phyloP scores from a whole-genome alignment of 2,113 vertebrate genomes.

The Sphyrna mokarran region DNA sequence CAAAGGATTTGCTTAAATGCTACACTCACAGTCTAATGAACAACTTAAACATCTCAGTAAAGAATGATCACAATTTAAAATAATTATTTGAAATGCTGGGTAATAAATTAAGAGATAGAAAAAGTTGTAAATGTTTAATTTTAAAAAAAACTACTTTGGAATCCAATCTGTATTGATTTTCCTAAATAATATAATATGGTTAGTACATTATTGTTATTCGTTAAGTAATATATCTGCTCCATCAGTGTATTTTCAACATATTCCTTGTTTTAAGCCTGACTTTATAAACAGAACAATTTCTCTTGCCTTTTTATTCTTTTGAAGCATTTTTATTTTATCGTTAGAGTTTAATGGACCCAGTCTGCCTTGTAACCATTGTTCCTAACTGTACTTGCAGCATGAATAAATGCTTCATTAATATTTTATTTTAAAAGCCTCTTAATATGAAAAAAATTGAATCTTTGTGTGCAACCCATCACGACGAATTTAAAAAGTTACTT shows the following conservation, averaged over 20 bases:
- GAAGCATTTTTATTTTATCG: constrained; percentile 14
- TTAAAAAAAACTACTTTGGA: neutral
- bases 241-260: neutral
- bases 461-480: neutral
- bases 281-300: neutral
- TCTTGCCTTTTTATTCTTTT: neutral
- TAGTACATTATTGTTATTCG: neutral
- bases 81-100: constrained; percentile 14
- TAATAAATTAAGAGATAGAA: neutral
- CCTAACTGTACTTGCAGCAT: constrained; percentile 27
- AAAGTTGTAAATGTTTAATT: constrained; percentile 35
- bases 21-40: neutral
- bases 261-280: constrained; percentile 1
- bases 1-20: neutral
- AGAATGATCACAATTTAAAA: neutral
- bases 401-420: constrained; percentile 28
- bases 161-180: constrained; percentile 4
- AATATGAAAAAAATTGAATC: neutral
- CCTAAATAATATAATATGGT: constrained; percentile 12
- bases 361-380: constrained; percentile 8
- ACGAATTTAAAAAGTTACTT: neutral
- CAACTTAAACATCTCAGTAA: neutral
- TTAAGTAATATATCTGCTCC: constrained; percentile 21
- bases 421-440: constrained; percentile 29
- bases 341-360: neutral